phyloP scores from a whole-genome alignment of 1,140 invertebrate genomes.

The Hypsibius dujardini region DNA sequence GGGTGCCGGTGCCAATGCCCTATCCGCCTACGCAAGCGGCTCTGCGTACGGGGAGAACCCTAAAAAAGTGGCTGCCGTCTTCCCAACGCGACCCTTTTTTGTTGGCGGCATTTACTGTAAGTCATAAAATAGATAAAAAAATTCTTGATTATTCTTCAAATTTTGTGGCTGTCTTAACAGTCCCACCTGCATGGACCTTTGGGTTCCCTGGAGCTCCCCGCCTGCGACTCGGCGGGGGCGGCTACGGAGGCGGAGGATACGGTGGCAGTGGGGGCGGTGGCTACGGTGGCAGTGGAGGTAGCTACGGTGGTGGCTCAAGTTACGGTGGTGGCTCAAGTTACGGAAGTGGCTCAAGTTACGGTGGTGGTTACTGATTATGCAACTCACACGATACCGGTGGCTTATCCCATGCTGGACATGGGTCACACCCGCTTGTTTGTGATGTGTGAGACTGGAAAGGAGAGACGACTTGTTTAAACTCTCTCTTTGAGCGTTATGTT shows the following conservation, averaged over 20 bases:
- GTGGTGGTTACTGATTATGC: background rate
- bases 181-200: slow-evolving; percentile 3
- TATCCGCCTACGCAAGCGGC: too few relatives aligned
- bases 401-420: too few relatives aligned
- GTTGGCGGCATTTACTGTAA: background rate
- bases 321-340: background rate
- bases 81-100: slow-evolving; percentile 7
- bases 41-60: too few relatives aligned
- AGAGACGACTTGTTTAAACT: too few relatives aligned
- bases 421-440: too few relatives aligned
- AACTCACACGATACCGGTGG: too few relatives aligned
- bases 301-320: background rate
- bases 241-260: background rate
- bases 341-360: background rate
- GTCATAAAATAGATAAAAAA: too few relatives aligned
- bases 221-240: background rate
- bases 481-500: too few relatives aligned
- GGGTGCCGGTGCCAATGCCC: background rate
- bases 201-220: slow-evolving; percentile 3
- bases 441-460: too few relatives aligned
- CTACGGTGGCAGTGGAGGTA: slow-evolving; percentile 7
- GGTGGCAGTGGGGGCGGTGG: slow-evolving; percentile 12
- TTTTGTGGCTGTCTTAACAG: background rate
- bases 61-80: background rate
- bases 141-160: too few relatives aligned